Conservation (phyloP, 2,888 invertebrate genomes). For the Apamea anceps region DNA sequence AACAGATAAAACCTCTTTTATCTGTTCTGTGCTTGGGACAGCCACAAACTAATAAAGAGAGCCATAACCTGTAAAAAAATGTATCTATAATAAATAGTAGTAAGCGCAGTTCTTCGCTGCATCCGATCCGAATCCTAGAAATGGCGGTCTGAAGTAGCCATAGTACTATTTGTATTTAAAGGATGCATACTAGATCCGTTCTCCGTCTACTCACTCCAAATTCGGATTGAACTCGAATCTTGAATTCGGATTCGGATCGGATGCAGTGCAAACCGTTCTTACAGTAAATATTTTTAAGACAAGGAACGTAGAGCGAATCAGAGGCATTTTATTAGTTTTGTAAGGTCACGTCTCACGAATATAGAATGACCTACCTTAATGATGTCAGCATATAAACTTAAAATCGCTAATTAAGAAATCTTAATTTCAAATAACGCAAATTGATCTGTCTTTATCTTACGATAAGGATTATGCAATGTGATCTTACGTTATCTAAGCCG, state of each 20-base stretch:
- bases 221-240: not conserved
- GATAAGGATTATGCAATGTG: not conserved
- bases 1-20: too few relatives aligned
- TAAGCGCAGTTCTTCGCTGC: too few relatives aligned
- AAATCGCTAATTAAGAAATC: not conserved
- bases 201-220: not conserved
- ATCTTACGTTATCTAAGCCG: not conserved
- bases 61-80: not conserved
- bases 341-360: not conserved
- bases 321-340: not conserved
- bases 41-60: too few relatives aligned
- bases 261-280: too few relatives aligned
- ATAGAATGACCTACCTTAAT: not conserved
- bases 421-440: conserved; percentile 7
- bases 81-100: too few relatives aligned
- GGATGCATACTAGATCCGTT: too few relatives aligned
- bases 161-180: not conserved
- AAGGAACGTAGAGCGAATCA: not conserved
- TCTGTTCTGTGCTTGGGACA: too few relatives aligned
- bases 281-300: not conserved
- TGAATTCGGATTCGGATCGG: too few relatives aligned
- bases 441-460: not conserved
- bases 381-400: not conserved
- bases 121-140: not conserved
- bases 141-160: not conserved